A percentile compares a stretch with the other conserved stretches of the same genome.
Conservation (phyloP, 2,113 vertebrate species). For the Mystacornis crossleyi region DNA sequence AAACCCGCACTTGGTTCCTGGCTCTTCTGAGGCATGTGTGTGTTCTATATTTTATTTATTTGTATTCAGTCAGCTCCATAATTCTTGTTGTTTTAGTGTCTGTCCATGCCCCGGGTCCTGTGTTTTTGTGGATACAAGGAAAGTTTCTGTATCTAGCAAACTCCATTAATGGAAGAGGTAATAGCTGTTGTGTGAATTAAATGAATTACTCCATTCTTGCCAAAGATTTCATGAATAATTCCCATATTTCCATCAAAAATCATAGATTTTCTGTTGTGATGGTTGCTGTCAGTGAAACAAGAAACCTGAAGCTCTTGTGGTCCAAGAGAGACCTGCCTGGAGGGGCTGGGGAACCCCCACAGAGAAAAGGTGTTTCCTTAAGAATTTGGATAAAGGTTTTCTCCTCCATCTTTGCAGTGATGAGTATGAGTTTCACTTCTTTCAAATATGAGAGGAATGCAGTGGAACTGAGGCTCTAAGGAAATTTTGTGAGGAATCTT, state of each 20-base stretch:
- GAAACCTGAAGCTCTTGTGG: neutral
- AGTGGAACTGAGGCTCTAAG: neutral
- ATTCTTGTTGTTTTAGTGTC: neutral
- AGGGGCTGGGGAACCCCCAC: neutral
- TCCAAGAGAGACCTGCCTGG: neutral
- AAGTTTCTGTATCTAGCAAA: neutral
- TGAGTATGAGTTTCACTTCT: neutral
- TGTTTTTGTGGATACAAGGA: neutral
- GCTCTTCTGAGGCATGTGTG: neutral
- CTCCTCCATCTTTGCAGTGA: neutral
- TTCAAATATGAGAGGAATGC: neutral
- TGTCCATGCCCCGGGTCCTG: neutral
- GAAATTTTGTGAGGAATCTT: neutral
- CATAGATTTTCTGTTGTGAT: neutral
- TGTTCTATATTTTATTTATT: constrained; percentile 69
- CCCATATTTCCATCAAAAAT: neutral
- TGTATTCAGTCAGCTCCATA: constrained; percentile 20
- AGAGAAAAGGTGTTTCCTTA: neutral
- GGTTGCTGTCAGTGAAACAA: neutral
- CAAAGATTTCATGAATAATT: constrained; percentile 8
- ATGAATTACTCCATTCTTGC: neutral
- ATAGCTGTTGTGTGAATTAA: constrained; percentile 3
- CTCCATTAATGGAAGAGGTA: neutral
- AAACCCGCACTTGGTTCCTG: constrained; percentile 16
- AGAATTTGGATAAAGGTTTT: neutral